Base-by-base conservation (phyloP, 2,888 invertebrate genomes). In the Diarsia mendica region DNA sequence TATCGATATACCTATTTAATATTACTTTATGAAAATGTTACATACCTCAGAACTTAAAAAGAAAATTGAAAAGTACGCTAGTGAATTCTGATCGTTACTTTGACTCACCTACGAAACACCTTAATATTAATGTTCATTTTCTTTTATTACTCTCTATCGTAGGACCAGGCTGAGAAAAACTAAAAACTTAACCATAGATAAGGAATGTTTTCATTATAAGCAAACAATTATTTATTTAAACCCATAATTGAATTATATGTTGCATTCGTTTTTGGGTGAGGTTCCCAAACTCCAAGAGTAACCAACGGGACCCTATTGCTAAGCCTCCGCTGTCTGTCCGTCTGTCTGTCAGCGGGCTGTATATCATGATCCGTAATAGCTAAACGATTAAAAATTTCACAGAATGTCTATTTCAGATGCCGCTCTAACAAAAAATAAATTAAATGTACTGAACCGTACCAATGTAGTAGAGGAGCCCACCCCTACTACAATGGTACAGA, bases 91-190 rank as follows among this genome's bases (percentile, higher is more conserved):
- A 48, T 63, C 69, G 44, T 33, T 28, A 55, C 48, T 55, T 55
- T 33, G 51, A 77, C 23, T 53, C 15, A 46, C 44, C 33, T 77
- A 46, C n/a, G 1, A 78, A 55, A 79, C 18, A 70, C n/a, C 10
- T 61, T 60, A 33, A 33, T 4, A 18, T 60, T 58, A 15, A 23
- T 28, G 28, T 61, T 78, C 0, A n/a, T 53, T 78, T 70, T 63
- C 39, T 51, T 48, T 61, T 61, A 28, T 28, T 53, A 6, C 18
- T 61, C 23, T 53, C 20, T 39, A 33, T 15, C 4, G 13, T 48
- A 76, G 18, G 18, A 66, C 13, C 3, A 9, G 18, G 18, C 0
- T 18, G 18, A 10, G 1, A 33, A 60, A 28, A 58, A 18, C 28
- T 18, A 58, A 58, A 28, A 0, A 15, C 8, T 8, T 15, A 58